Evolutionary conservation across 2,797 vertebrate genomes (phyloP), one percentile per base, ranked within the genome.

Genomic region (Lepidocolaptes lacrymiger): DNA sequence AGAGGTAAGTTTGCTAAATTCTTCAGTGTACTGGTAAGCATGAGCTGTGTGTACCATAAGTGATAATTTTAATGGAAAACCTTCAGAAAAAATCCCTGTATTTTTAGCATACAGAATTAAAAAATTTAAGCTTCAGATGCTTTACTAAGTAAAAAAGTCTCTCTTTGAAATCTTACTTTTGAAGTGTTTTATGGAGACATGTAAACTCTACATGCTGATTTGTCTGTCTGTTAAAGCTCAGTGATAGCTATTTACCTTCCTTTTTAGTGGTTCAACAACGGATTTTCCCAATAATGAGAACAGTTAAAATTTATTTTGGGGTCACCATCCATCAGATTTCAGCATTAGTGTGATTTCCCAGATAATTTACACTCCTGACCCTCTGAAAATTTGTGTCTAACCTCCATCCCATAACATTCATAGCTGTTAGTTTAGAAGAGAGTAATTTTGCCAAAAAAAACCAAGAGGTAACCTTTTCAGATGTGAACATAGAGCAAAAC

Each of bases 1-100:
- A 85, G 99, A 99, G 98, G 99, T 99, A 98, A 95, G 99, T 90
- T 78, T 51, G 5, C 23, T 59, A 0, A 39, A 46, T 4, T 1
- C 26, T 71, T 82, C 34, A 49, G 36, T 2, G 1, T 75, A 6
- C 54, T 48, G 20, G 7, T 59, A 74, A 71, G 72, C 27, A 7
- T 76, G 75, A 41, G 49, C 4, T 26, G 12, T 82, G 12, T 67
- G 55, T 37, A 30, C 39, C 17, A 17, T 80, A 43, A 79, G 44
- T 37, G 19, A 26, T 58, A 26, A 27, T 28, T 59, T 63, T 36
- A 23, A 10, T 68, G 37, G 12, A 48, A 62, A 16, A 82, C 21
- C 46, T 81, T 92, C 43, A 51, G 44, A 36, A 94, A 82, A 46
- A 51, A 56, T 36, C 27, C 14, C 41, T n/a, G 11, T 1, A 39